Conservation (phyloP, 2,113 vertebrate species). For the Peromyscus leucopus region DNA sequence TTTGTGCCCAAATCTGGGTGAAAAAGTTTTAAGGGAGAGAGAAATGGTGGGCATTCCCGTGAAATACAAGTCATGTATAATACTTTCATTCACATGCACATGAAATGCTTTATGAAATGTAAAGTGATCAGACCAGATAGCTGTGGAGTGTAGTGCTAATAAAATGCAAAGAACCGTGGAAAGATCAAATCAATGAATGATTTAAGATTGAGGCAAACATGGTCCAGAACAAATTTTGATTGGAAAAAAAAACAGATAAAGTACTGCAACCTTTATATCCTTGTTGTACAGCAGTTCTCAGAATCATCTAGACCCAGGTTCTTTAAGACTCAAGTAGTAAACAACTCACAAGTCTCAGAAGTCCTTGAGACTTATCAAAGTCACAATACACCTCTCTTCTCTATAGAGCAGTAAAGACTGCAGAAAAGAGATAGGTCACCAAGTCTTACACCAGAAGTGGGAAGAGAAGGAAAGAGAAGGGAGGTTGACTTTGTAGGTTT, state of each 20-base stretch:
- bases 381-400: background rate
- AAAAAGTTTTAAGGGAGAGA: background rate
- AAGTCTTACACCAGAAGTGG: background rate
- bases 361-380: background rate
- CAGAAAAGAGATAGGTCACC: background rate
- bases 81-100: too few species aligned
- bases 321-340: background rate
- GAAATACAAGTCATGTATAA: background rate
- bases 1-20: background rate
- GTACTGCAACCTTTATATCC: rapidly evolving
- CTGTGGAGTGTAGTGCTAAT: background rate
- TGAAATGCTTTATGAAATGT: background rate
- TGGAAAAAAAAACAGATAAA: background rate
- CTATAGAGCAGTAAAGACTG: background rate
- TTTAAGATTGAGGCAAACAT: background rate
- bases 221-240: background rate
- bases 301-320: background rate
- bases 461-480: too few species aligned
- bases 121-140: background rate
- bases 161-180: background rate
- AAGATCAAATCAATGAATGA: background rate
- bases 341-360: background rate
- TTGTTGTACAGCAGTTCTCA: background rate
- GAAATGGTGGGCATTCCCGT: background rate
- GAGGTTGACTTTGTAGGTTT: background rate